Base-by-base conservation (phyloP, 1,140 invertebrate species). In the Drosophila truncata region DNA sequence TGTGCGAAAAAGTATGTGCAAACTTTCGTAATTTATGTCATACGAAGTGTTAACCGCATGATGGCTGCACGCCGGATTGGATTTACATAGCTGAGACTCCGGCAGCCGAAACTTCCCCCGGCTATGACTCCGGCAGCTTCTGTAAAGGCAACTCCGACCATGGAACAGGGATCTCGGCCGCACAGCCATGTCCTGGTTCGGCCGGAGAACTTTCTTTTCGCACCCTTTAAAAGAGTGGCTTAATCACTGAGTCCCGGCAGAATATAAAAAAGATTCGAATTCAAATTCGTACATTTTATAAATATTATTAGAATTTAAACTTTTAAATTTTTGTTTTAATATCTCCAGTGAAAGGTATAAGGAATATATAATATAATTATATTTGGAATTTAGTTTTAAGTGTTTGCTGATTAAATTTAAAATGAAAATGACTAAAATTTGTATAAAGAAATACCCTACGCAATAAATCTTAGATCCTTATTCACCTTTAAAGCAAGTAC, bases 11-110 rank as follows among this genome's bases (percentile, higher is more conserved):
- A 88, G 85, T 88, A 88, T 88, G 81, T 88, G 86, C 69, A 90
- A 88, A 88, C 85, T 88, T 88, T 88, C 78, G 85, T 88, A 88
- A 88, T 88, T 88, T 88, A 88, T 88, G 85, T 88, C 85, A 88
- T 88, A 88, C 85, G 85, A 88, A 88, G 85, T 88, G 85, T 88
- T 88, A 88, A 88, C 85, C 85, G 85, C 85, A 88, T 88, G 85
- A 88, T 88, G 85, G 85, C 85, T 90, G 85, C 85, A 88, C 85
- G 85, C 85, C 85, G 85, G 85, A 88, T 88, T 88, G 85, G 78
- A 88, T 88, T 88, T 88, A 88, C 85, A 88, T 90, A 90, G 85
- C 84, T 78, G 78, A 84, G 83, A 78, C 80, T 81, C 80, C 69
- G 74, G 67, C 77, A 65, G 64, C 61, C 60, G 72, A 90, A 88